These are phyloP conservation scores for Colossoma macropomum DNA, from an alignment of 2,113 vertebrate genomes.

Conservation along the genomic window DNA sequence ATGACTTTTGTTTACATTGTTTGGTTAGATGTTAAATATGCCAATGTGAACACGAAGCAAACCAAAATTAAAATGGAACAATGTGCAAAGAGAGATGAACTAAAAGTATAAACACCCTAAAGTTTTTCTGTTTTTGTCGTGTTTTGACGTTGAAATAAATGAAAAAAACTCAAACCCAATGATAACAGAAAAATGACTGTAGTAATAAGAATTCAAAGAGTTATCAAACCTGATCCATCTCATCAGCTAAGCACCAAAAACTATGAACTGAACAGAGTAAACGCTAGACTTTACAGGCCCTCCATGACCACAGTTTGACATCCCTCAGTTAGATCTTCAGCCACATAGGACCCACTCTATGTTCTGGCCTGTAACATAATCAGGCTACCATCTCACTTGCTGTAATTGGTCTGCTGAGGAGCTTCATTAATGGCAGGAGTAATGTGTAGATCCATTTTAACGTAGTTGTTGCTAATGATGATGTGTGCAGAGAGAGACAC, in stretches of 20 bases:
- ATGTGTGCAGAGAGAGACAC: slow-evolving; percentile 86
- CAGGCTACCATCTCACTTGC: background rate
- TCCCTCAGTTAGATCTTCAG: background rate
- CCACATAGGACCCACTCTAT: background rate
- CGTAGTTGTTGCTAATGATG: background rate
- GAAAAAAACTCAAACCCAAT: too few species aligned
- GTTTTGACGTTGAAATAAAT: too few species aligned
- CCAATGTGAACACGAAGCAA: too few species aligned
- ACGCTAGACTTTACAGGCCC: background rate
- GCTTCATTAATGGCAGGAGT: background rate
- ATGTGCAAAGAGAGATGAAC: too few species aligned
- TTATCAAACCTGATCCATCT: background rate
- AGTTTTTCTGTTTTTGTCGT: too few species aligned
- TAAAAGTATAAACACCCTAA: too few species aligned
- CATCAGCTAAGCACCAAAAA: background rate
- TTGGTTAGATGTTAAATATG: too few species aligned
- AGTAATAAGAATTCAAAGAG: background rate
- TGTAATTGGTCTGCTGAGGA: background rate
- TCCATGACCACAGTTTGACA: background rate
- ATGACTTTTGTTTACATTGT: too few species aligned
- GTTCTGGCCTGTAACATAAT: background rate
- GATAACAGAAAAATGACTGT: background rate
- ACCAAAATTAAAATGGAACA: too few species aligned
- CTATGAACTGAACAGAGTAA: background rate
- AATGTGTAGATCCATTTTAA: background rate